Conservation (phyloP, 2,888 invertebrate genomes). For the Sesia apiformis region DNA sequence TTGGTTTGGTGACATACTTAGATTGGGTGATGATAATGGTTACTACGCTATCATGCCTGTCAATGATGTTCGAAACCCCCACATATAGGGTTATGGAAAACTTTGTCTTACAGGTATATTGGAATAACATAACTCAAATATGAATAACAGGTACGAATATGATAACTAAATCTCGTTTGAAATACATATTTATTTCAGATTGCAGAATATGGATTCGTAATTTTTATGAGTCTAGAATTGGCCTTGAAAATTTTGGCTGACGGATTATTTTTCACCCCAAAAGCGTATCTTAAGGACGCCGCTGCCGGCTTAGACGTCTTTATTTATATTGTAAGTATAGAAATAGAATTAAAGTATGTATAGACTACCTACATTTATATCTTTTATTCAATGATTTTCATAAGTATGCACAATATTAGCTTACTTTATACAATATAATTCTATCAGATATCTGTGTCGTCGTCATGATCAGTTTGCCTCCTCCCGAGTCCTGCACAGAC, state of each 20-base stretch:
- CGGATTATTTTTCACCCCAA: slow-evolving; percentile 98
- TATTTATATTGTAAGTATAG: slow-evolving; percentile 89
- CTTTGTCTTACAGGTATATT: slow-evolving; percentile 82
- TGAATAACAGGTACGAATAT: neutral
- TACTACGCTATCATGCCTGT: slow-evolving; percentile 96
- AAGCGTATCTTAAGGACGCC: slow-evolving; percentile 98
- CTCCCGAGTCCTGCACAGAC: slow-evolving; percentile 88
- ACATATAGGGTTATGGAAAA: slow-evolving; percentile 94
- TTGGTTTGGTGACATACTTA: slow-evolving; percentile 97
- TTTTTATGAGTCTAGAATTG: slow-evolving; percentile 98
- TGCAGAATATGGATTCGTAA: slow-evolving; percentile 97
- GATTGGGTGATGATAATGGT: slow-evolving; percentile 99
- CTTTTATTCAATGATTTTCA: too few relatives aligned
- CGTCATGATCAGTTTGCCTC: slow-evolving; percentile 94
- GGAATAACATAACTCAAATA: neutral
- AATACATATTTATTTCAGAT: slow-evolving; percentile 57
- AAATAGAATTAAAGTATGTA: too few relatives aligned
- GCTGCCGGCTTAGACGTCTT: slow-evolving; percentile 97
- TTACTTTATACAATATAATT: too few relatives aligned
- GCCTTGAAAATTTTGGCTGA: slow-evolving; percentile 96
- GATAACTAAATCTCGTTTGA: neutral
- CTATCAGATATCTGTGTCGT: slow-evolving; percentile 85
- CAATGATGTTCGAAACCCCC: slow-evolving; percentile 99
- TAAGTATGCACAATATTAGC: too few relatives aligned
- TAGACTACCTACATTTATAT: too few relatives aligned